These are phyloP conservation scores for Callosobruchus maculatus DNA, from an alignment of 2,888 invertebrate species.

Conservation along the genomic window DNA sequence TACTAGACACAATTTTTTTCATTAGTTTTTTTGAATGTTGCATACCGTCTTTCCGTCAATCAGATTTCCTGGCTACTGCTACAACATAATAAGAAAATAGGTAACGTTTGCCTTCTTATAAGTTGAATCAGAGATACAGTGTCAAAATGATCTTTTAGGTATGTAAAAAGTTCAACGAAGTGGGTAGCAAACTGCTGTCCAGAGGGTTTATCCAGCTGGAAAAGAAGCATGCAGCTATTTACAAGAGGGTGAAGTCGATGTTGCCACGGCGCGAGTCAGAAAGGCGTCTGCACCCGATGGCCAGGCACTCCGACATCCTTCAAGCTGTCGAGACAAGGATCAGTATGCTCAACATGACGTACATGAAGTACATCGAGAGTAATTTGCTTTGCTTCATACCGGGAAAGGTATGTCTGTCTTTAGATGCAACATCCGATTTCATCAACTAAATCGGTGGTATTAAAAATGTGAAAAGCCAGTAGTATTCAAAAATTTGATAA, in stretches of 20 bases:
- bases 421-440: too few relatives aligned
- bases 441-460: too few relatives aligned
- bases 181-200: conserved; percentile 73
- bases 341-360: conserved; percentile 91
- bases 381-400: conserved; percentile 89
- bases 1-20: too few relatives aligned
- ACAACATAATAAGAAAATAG: background rate
- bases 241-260: conserved; percentile 75
- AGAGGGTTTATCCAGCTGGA: conserved; percentile 80
- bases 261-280: conserved; percentile 88
- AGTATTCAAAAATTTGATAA: too few relatives aligned
- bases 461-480: too few relatives aligned
- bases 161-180: conserved; percentile 69
- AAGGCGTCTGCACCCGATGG: conserved; percentile 76
- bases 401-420: conserved; percentile 66
- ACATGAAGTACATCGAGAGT: conserved; percentile 80
- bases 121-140: too few relatives aligned
- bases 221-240: conserved; percentile 67
- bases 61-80: background rate
- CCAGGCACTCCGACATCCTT: conserved; percentile 86
- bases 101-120: background rate
- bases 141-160: conserved; percentile 56
- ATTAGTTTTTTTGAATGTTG: too few relatives aligned
- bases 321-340: conserved; percentile 88
- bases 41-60: too few relatives aligned